These are phyloP conservation scores for Ischnus inquisitorius DNA, from an alignment of 2,888 invertebrate genomes.

Conservation along the genomic window DNA sequence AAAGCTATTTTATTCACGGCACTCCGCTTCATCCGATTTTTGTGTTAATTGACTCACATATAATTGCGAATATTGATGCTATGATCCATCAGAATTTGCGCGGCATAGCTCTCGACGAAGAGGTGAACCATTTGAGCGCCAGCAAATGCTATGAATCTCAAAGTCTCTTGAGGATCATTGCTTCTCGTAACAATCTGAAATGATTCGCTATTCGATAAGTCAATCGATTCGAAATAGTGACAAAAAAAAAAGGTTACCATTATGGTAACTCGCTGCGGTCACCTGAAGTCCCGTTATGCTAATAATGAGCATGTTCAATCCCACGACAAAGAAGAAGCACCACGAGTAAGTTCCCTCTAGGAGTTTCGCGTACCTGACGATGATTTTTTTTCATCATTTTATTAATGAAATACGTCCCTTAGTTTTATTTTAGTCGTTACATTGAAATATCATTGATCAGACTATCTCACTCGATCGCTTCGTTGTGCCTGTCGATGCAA, in stretches of 20 bases:
- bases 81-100: background rate
- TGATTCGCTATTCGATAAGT: background rate
- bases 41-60: background rate
- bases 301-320: too few relatives aligned
- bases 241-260: too few relatives aligned
- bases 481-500: conserved; percentile 52
- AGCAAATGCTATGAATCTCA: background rate
- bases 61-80: background rate
- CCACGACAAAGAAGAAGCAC: too few relatives aligned
- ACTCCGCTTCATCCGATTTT: background rate
- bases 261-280: too few relatives aligned
- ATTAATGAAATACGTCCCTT: too few relatives aligned
- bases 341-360: too few relatives aligned
- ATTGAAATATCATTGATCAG: too few relatives aligned
- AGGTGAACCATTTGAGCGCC: background rate
- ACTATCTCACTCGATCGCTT: conserved; percentile 52
- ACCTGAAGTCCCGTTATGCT: too few relatives aligned
- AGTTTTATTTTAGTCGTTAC: too few relatives aligned
- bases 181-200: background rate
- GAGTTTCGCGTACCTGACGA: too few relatives aligned
- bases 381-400: too few relatives aligned
- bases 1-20: background rate
- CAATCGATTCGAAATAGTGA: background rate
- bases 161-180: background rate
- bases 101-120: background rate